Evolutionary conservation across 2,797 vertebrate species (phyloP), one percentile per base, ranked within the genome.

Genomic region (Muscicapa comitata): DNA sequence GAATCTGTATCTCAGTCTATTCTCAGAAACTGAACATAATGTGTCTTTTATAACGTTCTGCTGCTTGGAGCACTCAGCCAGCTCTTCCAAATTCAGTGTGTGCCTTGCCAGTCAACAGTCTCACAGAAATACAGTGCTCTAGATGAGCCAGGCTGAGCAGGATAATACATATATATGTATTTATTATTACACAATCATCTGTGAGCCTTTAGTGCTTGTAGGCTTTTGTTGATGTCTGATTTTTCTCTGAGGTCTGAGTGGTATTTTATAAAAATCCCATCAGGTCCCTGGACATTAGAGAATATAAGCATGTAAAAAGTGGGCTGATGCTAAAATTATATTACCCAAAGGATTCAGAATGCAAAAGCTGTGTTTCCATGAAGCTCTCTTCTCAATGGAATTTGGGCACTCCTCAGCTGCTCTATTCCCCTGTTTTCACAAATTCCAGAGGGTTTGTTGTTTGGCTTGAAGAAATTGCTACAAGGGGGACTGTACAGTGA

Each of bases 31-130:
- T 0, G 11, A 91, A 40, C 26, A 38, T 43, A 68, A 75, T n/a
- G 43, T 0, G 3, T 57, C n/a, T 91, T 91, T 79, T 43, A 50
- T 35, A 88, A 76, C 1, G 2, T 88, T 86, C 63, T 90, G 48
- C 43, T 80, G 48, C 73, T 74, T 35, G 21, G 80, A 71, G 33
- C 15, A 35, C 33, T 25, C 75, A 40, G 26, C 28, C 3, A 2
- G 14, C 65, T 80, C 38, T 55, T 80, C 65, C 81, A 93, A 95
- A 88, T 58, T 92, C 65, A 66, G 37, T 13, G 58, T 66, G 28
- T 83, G 53, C 45, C 55, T 62, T 0, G 1, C 31, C 1, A 8
- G 55, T 35, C 79, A 83, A 31, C 21, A 11, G 47, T 47, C 26
- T 80, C 13, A 53, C 59, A 83, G 72, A 88, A 67, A 67, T 59